A percentile compares a stretch with the other conserved stretches of the same genome.
Evolutionary conservation across 2,797 vertebrate genomes (phyloP).

Genomic region (Galaxias olidus): DNA sequence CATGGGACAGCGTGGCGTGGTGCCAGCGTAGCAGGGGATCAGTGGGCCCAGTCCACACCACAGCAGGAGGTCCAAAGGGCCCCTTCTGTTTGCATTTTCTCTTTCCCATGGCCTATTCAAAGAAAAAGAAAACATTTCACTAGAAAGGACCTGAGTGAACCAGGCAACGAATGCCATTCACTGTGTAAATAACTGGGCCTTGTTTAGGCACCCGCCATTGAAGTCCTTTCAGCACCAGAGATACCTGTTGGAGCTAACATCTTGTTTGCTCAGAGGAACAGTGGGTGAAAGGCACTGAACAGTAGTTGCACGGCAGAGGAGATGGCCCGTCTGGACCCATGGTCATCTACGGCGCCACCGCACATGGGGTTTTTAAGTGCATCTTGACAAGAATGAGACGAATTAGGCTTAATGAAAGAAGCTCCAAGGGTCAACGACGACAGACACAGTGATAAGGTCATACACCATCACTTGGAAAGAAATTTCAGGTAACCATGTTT

Average conservation of each 20-base stretch:
- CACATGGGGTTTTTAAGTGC: conserved; percentile 5
- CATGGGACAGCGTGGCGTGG: conserved; percentile 36
- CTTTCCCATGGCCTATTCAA: too few species aligned
- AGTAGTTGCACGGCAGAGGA: too few species aligned
- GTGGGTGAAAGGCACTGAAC: not conserved
- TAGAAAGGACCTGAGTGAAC: not conserved
- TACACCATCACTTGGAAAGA: not conserved
- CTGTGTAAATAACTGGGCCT: too few species aligned
- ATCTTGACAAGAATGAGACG: conserved; percentile 4
- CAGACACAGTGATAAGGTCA: conserved; percentile 12
- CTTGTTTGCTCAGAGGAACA: not conserved
- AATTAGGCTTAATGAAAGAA: too few species aligned
- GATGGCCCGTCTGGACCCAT: too few species aligned
- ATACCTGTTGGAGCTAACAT: too few species aligned
- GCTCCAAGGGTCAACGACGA: conserved; percentile 12
- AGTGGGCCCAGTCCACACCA: conserved; percentile 6
- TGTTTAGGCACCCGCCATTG: too few species aligned
- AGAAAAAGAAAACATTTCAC: not conserved
- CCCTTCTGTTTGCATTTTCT: conserved; percentile 45
- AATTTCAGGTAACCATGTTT: not conserved
- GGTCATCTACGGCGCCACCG: too few species aligned
- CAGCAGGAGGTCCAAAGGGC: conserved; percentile 44
- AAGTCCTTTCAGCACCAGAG: too few species aligned
- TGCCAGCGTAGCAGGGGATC: conserved; percentile 14
- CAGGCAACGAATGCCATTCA: too few species aligned